These are phyloP conservation scores for Rostratula benghalensis DNA, from an alignment of 2,113 vertebrate species.

Conservation along the genomic window DNA sequence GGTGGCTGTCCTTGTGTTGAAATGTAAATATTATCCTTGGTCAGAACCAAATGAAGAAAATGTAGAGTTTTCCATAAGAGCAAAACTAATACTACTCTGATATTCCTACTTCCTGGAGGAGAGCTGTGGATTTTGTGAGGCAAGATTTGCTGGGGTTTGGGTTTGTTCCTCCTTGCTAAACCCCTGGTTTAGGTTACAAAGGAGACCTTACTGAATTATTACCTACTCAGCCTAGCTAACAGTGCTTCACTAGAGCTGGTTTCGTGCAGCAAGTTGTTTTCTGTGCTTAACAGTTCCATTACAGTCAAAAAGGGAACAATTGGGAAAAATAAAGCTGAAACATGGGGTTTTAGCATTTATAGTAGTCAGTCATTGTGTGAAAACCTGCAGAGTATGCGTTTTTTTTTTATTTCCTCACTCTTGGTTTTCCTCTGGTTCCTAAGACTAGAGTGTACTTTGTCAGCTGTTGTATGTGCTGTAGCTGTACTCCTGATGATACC, in stretches of 20 bases:
- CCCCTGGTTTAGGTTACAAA: not conserved
- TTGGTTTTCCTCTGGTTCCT: not conserved
- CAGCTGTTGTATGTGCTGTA: rapidly evolving
- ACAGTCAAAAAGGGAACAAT: not conserved
- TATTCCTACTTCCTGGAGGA: not conserved
- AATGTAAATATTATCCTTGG: not conserved
- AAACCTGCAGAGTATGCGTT: not conserved
- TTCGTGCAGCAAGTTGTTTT: not conserved
- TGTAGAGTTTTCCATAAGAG: rapidly evolving
- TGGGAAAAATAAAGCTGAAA: not conserved
- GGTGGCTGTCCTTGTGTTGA: not conserved
- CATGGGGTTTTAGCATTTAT: rapidly evolving
- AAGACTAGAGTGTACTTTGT: not conserved
- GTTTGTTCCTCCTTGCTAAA: not conserved
- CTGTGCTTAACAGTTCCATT: not conserved
- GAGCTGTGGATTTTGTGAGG: not conserved
- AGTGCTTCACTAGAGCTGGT: not conserved
- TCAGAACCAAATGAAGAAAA: not conserved
- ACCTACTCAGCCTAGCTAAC: not conserved
- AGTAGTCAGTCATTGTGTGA: not conserved
- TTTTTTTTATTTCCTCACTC: not conserved
- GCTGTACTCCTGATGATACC: not conserved
- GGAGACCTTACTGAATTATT: not conserved
- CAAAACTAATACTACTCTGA: not conserved
- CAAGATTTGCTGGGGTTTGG: not conserved